These are phyloP conservation scores for Anguilla pacifica DNA, from an alignment of 2,797 vertebrate species.

Conservation along the genomic window DNA sequence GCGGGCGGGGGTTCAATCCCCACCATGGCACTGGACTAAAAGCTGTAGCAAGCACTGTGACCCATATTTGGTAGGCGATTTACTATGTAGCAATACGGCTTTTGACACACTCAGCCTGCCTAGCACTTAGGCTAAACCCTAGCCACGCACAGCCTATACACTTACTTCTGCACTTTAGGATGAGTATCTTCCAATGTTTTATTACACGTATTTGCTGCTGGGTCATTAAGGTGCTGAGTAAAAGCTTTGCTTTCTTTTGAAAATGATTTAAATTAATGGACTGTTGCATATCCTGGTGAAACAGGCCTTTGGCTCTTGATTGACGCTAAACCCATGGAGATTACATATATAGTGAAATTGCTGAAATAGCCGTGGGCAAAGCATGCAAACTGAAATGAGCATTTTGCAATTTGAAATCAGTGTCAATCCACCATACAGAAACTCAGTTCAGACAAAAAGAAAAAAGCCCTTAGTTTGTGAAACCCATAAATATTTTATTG, in stretches of 20 bases:
- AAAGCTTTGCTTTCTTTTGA: neutral
- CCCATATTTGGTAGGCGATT: too few species aligned
- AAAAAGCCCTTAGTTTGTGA: neutral
- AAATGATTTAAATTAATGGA: neutral
- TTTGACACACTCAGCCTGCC: too few species aligned
- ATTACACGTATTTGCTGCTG: too few species aligned
- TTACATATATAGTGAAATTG: neutral
- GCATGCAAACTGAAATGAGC: neutral
- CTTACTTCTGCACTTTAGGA: too few species aligned
- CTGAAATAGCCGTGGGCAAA: neutral
- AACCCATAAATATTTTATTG: neutral
- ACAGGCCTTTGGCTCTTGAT: neutral
- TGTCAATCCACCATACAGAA: neutral
- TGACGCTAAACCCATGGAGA: neutral
- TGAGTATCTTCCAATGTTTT: too few species aligned
- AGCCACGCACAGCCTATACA: too few species aligned
- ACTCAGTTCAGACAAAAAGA: neutral
- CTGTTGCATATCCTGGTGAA: neutral
- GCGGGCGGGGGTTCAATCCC: too few species aligned
- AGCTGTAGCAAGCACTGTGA: too few species aligned
- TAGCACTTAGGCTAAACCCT: too few species aligned
- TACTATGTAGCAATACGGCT: too few species aligned
- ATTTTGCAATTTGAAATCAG: neutral
- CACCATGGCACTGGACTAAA: neutral
- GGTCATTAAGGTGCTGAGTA: too few species aligned